Evolutionary conservation across 2,113 vertebrate species (phyloP), one percentile per base, ranked within the genome.

Genomic region (Heterotilapia buettikoferi): DNA sequence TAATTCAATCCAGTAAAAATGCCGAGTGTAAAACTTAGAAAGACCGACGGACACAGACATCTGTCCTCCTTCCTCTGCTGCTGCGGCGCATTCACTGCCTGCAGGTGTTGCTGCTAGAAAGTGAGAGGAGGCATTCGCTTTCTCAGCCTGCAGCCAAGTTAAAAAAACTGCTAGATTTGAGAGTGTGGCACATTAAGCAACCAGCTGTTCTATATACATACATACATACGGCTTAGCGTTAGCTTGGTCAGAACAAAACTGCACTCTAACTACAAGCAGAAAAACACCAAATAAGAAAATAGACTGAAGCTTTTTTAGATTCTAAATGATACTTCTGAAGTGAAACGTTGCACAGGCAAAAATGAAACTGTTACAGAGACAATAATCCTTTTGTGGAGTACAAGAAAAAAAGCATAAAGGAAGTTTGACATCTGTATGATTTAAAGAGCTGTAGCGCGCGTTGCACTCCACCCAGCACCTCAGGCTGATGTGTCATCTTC

Each of bases 401-500:
- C 11, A 21, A 24, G 36, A 14, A 43, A 21, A 40, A 66, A 4
- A 38, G 19, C n/a, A 71, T 66, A n/a, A 66, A 66, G 61, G 19
- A 66, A 38, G 61, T 66, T 66, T 38, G 61, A n/a, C 18, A 3
- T 66, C 31, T 38, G 33, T 38, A 1, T 16, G 36, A 43, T 43
- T 24, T 24, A 43, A 24, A 40, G 66, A 43, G 36, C n/a, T 40
- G 63, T 21, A 68, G 36, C 1, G 12, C 1, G 11, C 7, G 19
- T 21, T 14, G 36, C 61, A 8, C 36, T 33, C 12, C 10, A 21
- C 63, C 36, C 36, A 21, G 36, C 63, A 68, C 63, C 66, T 71
- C 66, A 0, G 36, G 36, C 63, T 40, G 19, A 40, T 14, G 36
- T 43, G 36, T 71, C n/a, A 4, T 0, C 6, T n/a, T 66, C 19